Conservation (phyloP, 2,113 vertebrate genomes). For the Bos javanicus region DNA sequence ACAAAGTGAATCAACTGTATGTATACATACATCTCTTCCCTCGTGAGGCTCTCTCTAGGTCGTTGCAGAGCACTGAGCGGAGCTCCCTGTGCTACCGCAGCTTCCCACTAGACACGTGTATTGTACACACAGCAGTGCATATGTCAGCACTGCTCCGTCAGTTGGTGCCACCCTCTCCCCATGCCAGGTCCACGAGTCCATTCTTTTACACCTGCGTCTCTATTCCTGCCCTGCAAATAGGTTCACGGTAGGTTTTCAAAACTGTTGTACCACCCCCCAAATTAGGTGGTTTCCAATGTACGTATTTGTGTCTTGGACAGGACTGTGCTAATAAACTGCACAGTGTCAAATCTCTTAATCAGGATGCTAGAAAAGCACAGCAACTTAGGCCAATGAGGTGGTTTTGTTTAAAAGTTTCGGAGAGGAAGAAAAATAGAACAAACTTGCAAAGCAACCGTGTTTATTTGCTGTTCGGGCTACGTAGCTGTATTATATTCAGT, state of each 20-base stretch:
- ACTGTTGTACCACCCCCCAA: not conserved
- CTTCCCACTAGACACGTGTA: not conserved
- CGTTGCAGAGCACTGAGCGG: not conserved
- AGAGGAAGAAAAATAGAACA: not conserved
- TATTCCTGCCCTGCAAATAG: not conserved
- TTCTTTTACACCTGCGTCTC: not conserved
- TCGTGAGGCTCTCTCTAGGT: not conserved
- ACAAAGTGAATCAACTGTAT: rapidly evolving
- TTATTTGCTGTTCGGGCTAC: not conserved
- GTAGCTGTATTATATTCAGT: not conserved
- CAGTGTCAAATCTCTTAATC: not conserved
- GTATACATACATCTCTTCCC: not conserved
- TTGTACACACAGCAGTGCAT: not conserved
- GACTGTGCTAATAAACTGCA: not conserved
- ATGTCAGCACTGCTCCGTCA: not conserved
- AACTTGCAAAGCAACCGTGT: not conserved
- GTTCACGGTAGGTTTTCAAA: not conserved
- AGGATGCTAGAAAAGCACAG: not conserved
- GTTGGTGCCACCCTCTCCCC: not conserved
- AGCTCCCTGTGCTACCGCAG: not conserved
- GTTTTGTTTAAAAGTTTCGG: not conserved
- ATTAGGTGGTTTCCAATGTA: not conserved
- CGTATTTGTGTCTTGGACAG: not conserved
- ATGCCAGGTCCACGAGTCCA: not conserved
- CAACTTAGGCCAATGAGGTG: not conserved